Evolutionary conservation across 1,140 invertebrate species (phyloP).

Genomic region (Belonocnema kinseyi): DNA sequence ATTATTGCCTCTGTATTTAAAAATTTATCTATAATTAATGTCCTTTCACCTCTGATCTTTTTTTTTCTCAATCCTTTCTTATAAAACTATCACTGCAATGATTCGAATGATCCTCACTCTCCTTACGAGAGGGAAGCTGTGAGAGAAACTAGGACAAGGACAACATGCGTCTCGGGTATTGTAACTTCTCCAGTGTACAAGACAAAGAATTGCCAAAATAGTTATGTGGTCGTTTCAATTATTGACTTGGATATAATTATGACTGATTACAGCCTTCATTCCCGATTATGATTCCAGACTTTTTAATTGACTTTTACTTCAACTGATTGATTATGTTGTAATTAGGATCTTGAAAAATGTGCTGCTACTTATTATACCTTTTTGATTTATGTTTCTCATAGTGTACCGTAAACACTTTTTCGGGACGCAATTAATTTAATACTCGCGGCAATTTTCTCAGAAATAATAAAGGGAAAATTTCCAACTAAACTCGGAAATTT

Average conservation of each 20-base stretch:
- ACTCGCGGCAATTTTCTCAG: no score
- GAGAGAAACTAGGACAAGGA: slow-evolving; percentile 17
- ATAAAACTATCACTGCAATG: slow-evolving; percentile 13
- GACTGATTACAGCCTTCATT: background rate
- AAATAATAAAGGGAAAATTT: no score
- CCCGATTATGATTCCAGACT: background rate
- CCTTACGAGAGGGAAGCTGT: slow-evolving; percentile 9
- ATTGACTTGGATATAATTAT: slow-evolving; percentile 16
- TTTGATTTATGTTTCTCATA: no score
- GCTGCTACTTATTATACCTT: no score
- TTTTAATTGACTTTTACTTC: background rate
- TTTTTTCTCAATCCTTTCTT: background rate
- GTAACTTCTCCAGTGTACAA: background rate
- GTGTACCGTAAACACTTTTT: no score
- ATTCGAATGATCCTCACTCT: slow-evolving; percentile 6
- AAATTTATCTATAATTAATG: background rate
- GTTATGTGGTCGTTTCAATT: background rate
- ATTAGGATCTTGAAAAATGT: no score
- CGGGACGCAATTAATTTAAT: no score
- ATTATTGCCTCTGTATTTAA: background rate
- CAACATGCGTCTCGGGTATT: slow-evolving; percentile 1
- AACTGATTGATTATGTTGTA: background rate
- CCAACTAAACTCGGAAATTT: no score
- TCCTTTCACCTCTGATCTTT: background rate
- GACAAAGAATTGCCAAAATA: slow-evolving; percentile 19